Percentiles rank a stretch among this genome's conserved stretches.
These are phyloP conservation scores for Genyomyrus donnyi DNA, from an alignment of 2,113 vertebrate genomes.

Conservation along the genomic window DNA sequence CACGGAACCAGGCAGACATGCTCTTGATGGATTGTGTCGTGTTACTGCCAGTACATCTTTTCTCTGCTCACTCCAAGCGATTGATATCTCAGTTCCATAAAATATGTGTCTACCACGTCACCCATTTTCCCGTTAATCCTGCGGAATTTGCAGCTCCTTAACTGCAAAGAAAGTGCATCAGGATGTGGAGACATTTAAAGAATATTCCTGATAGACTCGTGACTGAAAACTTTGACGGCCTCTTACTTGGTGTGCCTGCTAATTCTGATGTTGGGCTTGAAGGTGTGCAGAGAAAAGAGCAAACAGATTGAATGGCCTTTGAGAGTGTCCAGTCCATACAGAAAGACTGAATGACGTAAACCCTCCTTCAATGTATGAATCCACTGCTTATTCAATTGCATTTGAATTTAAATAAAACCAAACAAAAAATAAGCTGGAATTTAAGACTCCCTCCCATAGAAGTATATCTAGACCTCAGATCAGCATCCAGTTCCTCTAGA, in stretches of 20 bases:
- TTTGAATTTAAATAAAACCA: not conserved
- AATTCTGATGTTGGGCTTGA: not conserved
- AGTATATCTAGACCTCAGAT: not conserved
- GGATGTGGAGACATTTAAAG: not conserved
- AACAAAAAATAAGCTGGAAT: not conserved
- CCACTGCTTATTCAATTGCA: not conserved
- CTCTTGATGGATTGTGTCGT: not conserved
- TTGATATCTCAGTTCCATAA: slow-evolving; percentile 2
- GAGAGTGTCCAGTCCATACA: not conserved
- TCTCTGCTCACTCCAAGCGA: not conserved
- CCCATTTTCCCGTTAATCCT: not conserved
- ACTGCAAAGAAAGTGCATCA: not conserved
- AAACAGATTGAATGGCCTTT: not conserved
- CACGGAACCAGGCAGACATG: not conserved
- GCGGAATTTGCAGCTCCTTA: not conserved
- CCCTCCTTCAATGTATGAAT: not conserved
- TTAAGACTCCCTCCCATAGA: not conserved
- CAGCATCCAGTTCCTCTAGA: not conserved
- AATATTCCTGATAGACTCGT: not conserved
- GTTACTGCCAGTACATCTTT: not conserved
- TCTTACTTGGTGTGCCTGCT: not conserved
- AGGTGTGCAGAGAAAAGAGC: not conserved
- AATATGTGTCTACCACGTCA: not conserved
- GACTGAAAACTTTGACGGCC: not conserved
- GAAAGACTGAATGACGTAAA: not conserved